These are phyloP conservation scores for Halyomorpha halys DNA, from an alignment of 1,140 invertebrate genomes.

Conservation along the genomic window DNA sequence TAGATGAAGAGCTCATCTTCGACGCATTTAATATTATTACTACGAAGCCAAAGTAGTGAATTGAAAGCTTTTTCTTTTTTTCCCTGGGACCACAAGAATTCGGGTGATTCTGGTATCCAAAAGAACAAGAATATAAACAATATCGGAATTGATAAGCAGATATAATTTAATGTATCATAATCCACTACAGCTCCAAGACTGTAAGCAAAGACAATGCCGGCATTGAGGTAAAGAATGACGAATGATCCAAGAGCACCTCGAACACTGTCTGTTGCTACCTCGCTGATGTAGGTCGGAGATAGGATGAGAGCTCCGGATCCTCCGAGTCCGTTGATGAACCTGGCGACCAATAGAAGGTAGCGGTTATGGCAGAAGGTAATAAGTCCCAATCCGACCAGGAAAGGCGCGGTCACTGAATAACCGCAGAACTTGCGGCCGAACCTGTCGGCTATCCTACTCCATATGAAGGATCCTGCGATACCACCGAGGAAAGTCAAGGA, in stretches of 20 bases:
- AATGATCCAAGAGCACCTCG: conserved; percentile 69
- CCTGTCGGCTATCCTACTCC: conserved; percentile 56
- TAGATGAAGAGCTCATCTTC: conserved; percentile 22
- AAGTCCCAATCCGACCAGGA: conserved; percentile 61
- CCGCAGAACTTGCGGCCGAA: conserved; percentile 65
- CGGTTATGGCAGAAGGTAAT: conserved; percentile 52
- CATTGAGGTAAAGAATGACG: conserved; percentile 68
- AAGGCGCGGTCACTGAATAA: conserved; percentile 56
- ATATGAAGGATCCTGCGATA: conserved; percentile 57
- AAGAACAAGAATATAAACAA: conserved; percentile 52
- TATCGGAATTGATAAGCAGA: conserved; percentile 53
- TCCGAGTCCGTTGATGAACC: conserved; percentile 61
- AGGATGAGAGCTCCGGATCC: conserved; percentile 69
- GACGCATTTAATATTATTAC: conserved; percentile 41
- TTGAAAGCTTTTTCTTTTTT: conserved; percentile 40
- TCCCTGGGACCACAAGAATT: conserved; percentile 48
- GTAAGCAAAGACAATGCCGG: conserved; percentile 71
- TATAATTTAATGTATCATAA: conserved; percentile 53
- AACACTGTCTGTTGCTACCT: conserved; percentile 70
- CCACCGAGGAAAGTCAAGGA: conserved; percentile 57
- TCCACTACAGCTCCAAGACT: conserved; percentile 51
- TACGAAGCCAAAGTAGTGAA: conserved; percentile 49
- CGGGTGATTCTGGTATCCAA: conserved; percentile 73
- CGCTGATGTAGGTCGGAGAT: conserved; percentile 74
- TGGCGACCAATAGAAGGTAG: conserved; percentile 53